Conservation (phyloP, 2,888 invertebrate species). For the Parnassius smintheus region DNA sequence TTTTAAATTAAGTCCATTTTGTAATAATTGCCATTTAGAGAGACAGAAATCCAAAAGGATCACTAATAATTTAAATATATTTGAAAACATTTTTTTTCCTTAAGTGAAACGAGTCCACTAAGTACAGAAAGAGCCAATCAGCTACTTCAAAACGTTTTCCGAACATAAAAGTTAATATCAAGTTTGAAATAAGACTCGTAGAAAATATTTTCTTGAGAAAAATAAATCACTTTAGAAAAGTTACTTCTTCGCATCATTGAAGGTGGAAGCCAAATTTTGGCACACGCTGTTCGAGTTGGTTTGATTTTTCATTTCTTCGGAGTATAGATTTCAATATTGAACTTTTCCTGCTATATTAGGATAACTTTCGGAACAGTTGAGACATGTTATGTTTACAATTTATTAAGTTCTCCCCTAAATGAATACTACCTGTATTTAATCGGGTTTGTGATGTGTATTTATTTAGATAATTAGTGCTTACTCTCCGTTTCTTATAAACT, state of each 20-base stretch:
- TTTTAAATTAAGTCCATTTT: no score
- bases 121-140: slow-evolving; percentile 50
- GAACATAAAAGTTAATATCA: slow-evolving; percentile 23
- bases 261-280: slow-evolving; percentile 68
- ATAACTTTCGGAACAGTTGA: slow-evolving; percentile 22
- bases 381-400: not conserved
- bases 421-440: no score
- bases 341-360: slow-evolving; percentile 54
- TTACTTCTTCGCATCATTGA: slow-evolving; percentile 60
- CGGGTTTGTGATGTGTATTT: no score
- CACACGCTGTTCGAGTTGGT: slow-evolving; percentile 70
- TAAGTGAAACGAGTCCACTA: not conserved
- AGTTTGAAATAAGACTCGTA: slow-evolving; percentile 23
- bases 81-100: not conserved
- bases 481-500: no score
- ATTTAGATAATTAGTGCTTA: no score
- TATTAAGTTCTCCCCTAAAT: not conserved
- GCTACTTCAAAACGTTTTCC: slow-evolving; percentile 52
- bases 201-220: slow-evolving; percentile 66
- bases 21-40: no score
- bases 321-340: slow-evolving; percentile 76
- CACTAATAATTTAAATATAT: no score
- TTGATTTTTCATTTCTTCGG: slow-evolving; percentile 62
- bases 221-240: slow-evolving; percentile 68
- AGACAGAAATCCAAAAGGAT: no score